A percentile compares a stretch with the other conserved stretches of the same genome.
Evolutionary conservation across 2,888 invertebrate genomes (phyloP).

Genomic region (Acronicta psi): DNA sequence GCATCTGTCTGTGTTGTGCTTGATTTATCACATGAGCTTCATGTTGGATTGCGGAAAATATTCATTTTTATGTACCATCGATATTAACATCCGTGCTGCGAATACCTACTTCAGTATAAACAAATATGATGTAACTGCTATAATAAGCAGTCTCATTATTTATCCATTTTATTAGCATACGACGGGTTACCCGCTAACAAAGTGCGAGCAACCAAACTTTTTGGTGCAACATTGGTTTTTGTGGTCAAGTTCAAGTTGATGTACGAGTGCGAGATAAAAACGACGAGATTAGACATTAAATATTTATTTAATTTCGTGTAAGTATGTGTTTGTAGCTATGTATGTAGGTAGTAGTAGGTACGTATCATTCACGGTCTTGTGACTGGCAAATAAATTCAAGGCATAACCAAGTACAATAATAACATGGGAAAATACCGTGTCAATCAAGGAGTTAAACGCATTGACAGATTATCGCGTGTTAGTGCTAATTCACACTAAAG

Average conservation of each 20-base stretch:
- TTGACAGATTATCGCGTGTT: not conserved
- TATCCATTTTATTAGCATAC: constrained; percentile 77
- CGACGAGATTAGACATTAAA: constrained; percentile 48
- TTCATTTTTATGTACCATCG: constrained; percentile 14
- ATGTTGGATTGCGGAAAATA: constrained; percentile 28
- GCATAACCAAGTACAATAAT: constrained; percentile 8
- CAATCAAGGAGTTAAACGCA: constrained; percentile 11
- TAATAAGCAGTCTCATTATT: constrained; percentile 73
- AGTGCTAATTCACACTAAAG: not conserved
- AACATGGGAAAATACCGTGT: constrained; percentile 8
- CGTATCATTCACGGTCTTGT: not conserved
- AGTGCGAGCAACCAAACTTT: constrained; percentile 63
- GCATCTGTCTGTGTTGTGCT: not conserved
- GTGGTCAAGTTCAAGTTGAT: constrained; percentile 84
- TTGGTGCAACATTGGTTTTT: constrained; percentile 72
- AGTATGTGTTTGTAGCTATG: constrained; percentile 22
- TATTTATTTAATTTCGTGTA: constrained; percentile 44
- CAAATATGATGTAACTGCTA: constrained; percentile 80
- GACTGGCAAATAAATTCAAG: constrained; percentile 24
- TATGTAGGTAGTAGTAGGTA: not conserved
- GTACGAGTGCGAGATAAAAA: constrained; percentile 41
- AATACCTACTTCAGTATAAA: constrained; percentile 57
- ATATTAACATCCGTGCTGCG: constrained; percentile 20
- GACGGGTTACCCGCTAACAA: constrained; percentile 63
- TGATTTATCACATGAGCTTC: too few species aligned